phyloP scores from a whole-genome alignment of 2,888 invertebrate species.

The Brassicogethes aeneus region DNA sequence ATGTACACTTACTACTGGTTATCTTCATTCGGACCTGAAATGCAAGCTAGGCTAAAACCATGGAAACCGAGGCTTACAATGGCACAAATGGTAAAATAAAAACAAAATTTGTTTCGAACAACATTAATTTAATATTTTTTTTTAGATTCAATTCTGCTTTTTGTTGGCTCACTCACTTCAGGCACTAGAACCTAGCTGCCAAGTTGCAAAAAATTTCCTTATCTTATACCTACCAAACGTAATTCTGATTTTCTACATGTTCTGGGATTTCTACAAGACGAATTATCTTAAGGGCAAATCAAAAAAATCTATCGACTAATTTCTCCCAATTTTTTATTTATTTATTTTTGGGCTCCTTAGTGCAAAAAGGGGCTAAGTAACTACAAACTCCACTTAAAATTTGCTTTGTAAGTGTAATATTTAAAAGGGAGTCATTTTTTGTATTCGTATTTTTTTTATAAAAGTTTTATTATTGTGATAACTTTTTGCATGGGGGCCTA shows the following conservation, averaged over 20 bases:
- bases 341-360: too few species aligned
- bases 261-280: constrained; percentile 56
- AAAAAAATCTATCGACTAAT: too few species aligned
- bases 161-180: constrained; percentile 50
- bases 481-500: too few species aligned
- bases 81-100: constrained; percentile 64
- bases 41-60: constrained; percentile 47
- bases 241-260: constrained; percentile 58
- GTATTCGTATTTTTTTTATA: too few species aligned
- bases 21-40: constrained; percentile 50
- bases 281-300: too few species aligned
- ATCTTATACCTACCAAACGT: constrained; percentile 53
- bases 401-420: too few species aligned
- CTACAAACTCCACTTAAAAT: too few species aligned
- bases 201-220: constrained; percentile 44
- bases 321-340: too few species aligned
- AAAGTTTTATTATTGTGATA: too few species aligned
- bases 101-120: neutral
- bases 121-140: constrained; percentile 16
- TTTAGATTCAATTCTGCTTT: constrained; percentile 58
- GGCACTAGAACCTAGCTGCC: constrained; percentile 49
- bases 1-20: constrained; percentile 71
- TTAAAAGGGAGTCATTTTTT: too few species aligned
- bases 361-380: too few species aligned
- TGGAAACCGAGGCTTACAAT: constrained; percentile 50